A percentile compares a stretch with the other conserved stretches of the same genome.
Evolutionary conservation across 2,113 vertebrate species (phyloP).

Genomic region (Sebastes fasciatus): DNA sequence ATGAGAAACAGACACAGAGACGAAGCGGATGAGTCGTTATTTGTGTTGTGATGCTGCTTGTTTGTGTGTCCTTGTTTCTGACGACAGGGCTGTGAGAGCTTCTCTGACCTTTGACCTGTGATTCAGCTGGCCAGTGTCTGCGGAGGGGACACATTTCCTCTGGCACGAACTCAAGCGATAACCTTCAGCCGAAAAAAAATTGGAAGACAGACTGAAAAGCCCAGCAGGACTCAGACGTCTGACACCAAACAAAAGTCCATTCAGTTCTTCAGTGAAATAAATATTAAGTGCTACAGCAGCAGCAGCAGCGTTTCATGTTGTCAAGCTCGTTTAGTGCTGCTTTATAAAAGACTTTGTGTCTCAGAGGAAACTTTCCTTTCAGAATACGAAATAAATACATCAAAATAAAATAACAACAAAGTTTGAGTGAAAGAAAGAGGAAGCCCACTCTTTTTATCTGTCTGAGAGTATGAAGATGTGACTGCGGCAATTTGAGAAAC

Average conservation of each 20-base stretch:
- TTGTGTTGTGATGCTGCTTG: conserved; percentile 42
- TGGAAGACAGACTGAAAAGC: background rate
- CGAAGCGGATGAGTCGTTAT: conserved; percentile 40
- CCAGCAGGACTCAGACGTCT: background rate
- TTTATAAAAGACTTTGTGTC: conserved; percentile 7
- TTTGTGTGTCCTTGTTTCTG: conserved; percentile 34
- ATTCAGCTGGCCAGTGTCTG: conserved; percentile 45
- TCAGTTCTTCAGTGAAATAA: conserved; percentile 24
- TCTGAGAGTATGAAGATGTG: conserved; percentile 3
- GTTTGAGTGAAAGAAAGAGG: conserved; percentile 6
- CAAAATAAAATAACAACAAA: conserved; percentile 13
- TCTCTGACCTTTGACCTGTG: conserved; percentile 55
- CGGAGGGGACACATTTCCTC: conserved; percentile 63
- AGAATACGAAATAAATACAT: conserved; percentile 33
- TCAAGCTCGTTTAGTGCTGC: background rate
- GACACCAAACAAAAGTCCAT: conserved; percentile 43
- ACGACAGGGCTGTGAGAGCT: conserved; percentile 55
- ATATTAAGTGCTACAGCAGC: conserved; percentile 25
- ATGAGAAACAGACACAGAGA: conserved; percentile 70
- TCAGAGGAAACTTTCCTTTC: background rate
- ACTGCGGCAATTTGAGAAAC: conserved; percentile 17
- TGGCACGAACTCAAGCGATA: conserved; percentile 30
- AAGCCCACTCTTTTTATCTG: background rate
- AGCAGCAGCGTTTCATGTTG: background rate
- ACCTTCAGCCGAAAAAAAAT: background rate